phyloP scores from a whole-genome alignment of 1,140 invertebrate genomes.

The Diprion similis region DNA sequence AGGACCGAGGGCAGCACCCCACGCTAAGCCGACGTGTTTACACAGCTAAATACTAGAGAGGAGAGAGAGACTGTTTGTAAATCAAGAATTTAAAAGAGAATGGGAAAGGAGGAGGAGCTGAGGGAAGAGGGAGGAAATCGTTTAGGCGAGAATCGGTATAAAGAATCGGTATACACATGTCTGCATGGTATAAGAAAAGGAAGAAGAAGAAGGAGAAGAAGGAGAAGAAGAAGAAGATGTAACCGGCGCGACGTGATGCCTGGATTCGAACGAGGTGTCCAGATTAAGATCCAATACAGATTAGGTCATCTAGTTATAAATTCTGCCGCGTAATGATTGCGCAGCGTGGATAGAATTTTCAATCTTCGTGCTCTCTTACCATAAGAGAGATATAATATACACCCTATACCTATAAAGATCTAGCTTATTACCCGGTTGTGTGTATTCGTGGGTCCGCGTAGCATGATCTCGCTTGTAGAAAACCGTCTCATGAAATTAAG shows the following conservation, averaged over 20 bases:
- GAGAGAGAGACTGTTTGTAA: not conserved
- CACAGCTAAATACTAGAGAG: slow-evolving; percentile 2
- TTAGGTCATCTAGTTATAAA: slow-evolving; percentile 3
- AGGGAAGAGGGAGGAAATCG: not conserved
- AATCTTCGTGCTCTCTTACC: too few species aligned
- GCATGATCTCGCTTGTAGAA: not conserved
- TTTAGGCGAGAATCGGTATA: not conserved
- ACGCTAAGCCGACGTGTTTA: slow-evolving; percentile 4
- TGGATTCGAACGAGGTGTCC: not conserved
- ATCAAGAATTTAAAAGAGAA: not conserved
- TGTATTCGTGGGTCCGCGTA: too few species aligned
- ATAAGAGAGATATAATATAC: too few species aligned
- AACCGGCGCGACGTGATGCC: too few species aligned
- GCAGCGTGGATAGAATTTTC: not conserved
- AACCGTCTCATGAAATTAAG: slow-evolving; percentile 47
- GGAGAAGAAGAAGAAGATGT: slow-evolving; percentile 1
- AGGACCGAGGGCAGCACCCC: too few species aligned
- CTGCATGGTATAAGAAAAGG: too few species aligned
- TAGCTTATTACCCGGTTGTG: too few species aligned
- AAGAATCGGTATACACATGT: too few species aligned
- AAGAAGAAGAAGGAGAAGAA: not conserved
- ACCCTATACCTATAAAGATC: too few species aligned
- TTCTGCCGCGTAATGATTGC: not conserved
- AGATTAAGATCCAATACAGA: not conserved
- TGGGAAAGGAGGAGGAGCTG: not conserved